phyloP scores from a whole-genome alignment of 2,113 vertebrate species.

The Setophaga coronata region DNA sequence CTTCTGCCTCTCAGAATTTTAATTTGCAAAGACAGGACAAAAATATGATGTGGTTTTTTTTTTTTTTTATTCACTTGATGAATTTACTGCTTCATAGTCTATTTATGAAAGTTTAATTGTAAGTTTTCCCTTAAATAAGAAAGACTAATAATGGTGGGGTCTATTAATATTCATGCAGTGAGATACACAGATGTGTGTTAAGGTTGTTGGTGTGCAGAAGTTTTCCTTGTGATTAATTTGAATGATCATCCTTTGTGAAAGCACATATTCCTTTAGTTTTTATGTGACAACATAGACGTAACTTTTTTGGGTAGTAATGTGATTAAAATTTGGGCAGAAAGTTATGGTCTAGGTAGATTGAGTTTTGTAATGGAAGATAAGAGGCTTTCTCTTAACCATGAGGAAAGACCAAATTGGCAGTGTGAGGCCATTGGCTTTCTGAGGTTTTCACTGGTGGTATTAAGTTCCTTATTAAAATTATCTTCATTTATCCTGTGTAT shows the following conservation, averaged over 20 bases:
- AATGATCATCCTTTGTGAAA: background rate
- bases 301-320: background rate
- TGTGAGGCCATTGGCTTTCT: background rate
- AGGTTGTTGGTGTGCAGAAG: background rate
- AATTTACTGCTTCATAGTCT: background rate
- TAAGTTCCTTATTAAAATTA: background rate
- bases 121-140: background rate
- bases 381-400: background rate
- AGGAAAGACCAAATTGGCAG: background rate
- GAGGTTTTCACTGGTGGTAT: background rate
- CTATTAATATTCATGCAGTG: background rate
- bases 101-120: background rate
- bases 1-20: background rate
- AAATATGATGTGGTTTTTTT: background rate
- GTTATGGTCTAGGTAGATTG: background rate
- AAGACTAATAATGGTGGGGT: background rate
- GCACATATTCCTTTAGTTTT: background rate
- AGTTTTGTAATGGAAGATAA: background rate
- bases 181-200: background rate
- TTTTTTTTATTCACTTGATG: background rate
- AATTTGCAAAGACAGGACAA: background rate
- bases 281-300: background rate
- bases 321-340: background rate
- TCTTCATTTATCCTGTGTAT: background rate
- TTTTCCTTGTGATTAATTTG: background rate